Conservation (phyloP, 2,888 invertebrate genomes). For the Stenurella melanura region DNA sequence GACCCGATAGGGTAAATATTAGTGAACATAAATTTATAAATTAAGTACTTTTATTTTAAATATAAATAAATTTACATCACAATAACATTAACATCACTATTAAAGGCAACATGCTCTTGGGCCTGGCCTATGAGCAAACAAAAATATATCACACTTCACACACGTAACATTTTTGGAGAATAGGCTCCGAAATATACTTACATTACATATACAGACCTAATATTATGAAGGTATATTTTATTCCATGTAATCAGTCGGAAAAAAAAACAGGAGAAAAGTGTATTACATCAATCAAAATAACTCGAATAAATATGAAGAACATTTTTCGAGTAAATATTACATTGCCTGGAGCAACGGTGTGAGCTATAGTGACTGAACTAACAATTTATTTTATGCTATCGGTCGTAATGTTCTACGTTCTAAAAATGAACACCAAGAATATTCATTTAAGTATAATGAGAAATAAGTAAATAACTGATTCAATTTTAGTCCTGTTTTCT, state of each 20-base stretch:
- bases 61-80: constrained; percentile 62
- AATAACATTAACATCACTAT: constrained; percentile 58
- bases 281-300: too few relatives aligned
- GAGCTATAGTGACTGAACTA: too few relatives aligned
- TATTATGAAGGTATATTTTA: not conserved
- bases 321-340: too few relatives aligned
- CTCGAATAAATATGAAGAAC: too few relatives aligned
- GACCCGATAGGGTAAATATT: too few relatives aligned
- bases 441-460: too few relatives aligned
- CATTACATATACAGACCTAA: constrained; percentile 29
- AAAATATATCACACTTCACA: constrained; percentile 44
- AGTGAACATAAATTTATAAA: not conserved
- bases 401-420: too few relatives aligned
- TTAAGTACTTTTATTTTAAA: constrained; percentile 57
- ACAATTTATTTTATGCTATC: too few relatives aligned
- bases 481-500: not conserved
- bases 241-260: not conserved
- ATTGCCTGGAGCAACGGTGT: too few relatives aligned
- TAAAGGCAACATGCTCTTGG: constrained; percentile 53
- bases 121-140: constrained; percentile 41
- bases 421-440: too few relatives aligned
- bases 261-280: not conserved
- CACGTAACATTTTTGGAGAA: constrained; percentile 31
- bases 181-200: constrained; percentile 35
- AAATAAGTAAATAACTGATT: too few relatives aligned